These are phyloP conservation scores for Ciconia nigra DNA, from an alignment of 2,797 vertebrate genomes.

Conservation along the genomic window DNA sequence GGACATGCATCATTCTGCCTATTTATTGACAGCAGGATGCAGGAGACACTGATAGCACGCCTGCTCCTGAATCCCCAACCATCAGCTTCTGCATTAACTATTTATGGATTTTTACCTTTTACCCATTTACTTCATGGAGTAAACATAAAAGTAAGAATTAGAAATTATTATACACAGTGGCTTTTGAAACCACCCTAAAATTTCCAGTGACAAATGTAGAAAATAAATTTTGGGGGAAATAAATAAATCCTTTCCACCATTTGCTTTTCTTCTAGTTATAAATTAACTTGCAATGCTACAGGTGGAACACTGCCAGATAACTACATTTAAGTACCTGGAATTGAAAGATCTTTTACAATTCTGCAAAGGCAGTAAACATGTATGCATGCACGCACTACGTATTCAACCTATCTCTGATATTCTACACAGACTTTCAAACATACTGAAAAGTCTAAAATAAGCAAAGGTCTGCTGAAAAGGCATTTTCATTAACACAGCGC, in stretches of 20 bases:
- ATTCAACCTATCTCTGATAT: neutral
- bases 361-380: neutral
- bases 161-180: neutral
- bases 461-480: too few species aligned
- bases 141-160: neutral
- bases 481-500: too few species aligned
- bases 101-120: neutral
- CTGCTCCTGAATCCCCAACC: neutral
- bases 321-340: neutral
- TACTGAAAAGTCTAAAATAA: too few species aligned
- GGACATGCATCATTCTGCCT: neutral
- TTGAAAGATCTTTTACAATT: neutral
- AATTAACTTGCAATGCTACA: neutral
- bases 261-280: neutral
- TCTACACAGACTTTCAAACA: neutral
- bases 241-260: neutral
- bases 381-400: fast-evolving
- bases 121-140: too few species aligned
- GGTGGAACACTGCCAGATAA: neutral
- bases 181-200: neutral
- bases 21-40: neutral
- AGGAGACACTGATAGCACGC: neutral
- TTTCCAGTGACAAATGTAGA: neutral
- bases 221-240: fast-evolving
- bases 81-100: neutral